These are phyloP conservation scores for Falco naumanni DNA, from an alignment of 2,797 vertebrate genomes.

Conservation along the genomic window DNA sequence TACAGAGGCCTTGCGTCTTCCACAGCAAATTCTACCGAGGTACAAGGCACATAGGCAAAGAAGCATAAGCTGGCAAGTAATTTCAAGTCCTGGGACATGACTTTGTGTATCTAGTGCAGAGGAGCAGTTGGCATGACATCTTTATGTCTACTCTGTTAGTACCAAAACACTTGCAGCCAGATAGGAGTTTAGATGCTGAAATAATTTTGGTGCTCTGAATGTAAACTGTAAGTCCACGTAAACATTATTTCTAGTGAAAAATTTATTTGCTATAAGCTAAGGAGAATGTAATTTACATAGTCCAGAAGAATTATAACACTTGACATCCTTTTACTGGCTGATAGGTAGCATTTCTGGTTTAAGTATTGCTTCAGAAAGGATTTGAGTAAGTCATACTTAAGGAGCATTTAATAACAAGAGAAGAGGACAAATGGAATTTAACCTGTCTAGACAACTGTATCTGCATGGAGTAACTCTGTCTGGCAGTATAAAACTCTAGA, in stretches of 20 bases:
- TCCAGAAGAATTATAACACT: neutral
- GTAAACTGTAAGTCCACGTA: slow-evolving; percentile 6
- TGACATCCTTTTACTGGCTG: slow-evolving; percentile 7
- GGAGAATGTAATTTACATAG: neutral
- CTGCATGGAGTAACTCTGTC: neutral
- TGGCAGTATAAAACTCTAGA: neutral
- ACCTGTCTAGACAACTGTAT: neutral
- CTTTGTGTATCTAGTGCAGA: neutral
- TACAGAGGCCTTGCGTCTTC: neutral
- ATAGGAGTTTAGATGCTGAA: neutral
- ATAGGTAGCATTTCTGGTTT: neutral
- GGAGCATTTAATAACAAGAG: neutral
- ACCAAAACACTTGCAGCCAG: neutral
- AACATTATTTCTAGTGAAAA: neutral
- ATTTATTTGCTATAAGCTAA: neutral
- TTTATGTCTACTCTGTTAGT: slow-evolving; percentile 15
- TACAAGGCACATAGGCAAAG: neutral
- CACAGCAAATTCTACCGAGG: neutral
- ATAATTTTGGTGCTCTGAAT: neutral
- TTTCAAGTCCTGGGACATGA: neutral
- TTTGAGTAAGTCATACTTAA: neutral
- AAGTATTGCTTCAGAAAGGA: neutral
- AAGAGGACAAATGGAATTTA: neutral
- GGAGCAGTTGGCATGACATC: neutral
- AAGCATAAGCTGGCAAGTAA: neutral